Evolutionary conservation across 2,888 invertebrate species (phyloP), one percentile per base, ranked within the genome.

Genomic region (Bombylius major): DNA sequence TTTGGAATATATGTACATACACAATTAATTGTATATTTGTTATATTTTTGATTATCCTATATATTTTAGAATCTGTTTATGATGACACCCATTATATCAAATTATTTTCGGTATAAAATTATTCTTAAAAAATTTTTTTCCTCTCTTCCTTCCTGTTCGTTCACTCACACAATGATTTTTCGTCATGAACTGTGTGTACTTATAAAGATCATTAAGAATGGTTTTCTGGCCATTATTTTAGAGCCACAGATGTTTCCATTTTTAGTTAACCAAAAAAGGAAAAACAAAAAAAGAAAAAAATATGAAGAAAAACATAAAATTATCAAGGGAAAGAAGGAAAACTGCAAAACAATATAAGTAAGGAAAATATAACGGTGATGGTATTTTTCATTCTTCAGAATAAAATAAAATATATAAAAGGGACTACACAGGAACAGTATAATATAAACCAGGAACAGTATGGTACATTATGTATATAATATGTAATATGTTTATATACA

Each of bases 181-280:
- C 51, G 55, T 59, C 57, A 23, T 23, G 23, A 23, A 23, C 23
- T 23, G 23, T 23, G 23, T 59, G 57, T 53, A 55, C 59, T 53
- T 57, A 59, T 57, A 56, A 55, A 59, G 58, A 70, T 71, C 71
- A 71, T 71, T 70, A 71, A 71, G 70, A 68, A 67, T 70, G 70
- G 69, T 71, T 71, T 71, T 71, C 70, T 71, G 71, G 69, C 70
- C 69, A 70, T 70, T 71, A 71, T 70, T 69, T 69, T 66, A 64
- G 63, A 67, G 70, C 67, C 71, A 71, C 71, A 71, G 65, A 69
- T 71, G 71, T 63, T 55, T 39, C 36, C 47, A 42, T 8, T 42
- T 42, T 42, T 42, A 11, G 4, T 42, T 11, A 42, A 42, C 8
- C 5, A 42, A 8, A 42, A 42, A 42, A 5, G 11, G n/a, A n/a